Conservation (phyloP, 30 jellyfish, hydroid and myxozoan genomes). For the Aurelia aurita complex sp. Pacific region DNA sequence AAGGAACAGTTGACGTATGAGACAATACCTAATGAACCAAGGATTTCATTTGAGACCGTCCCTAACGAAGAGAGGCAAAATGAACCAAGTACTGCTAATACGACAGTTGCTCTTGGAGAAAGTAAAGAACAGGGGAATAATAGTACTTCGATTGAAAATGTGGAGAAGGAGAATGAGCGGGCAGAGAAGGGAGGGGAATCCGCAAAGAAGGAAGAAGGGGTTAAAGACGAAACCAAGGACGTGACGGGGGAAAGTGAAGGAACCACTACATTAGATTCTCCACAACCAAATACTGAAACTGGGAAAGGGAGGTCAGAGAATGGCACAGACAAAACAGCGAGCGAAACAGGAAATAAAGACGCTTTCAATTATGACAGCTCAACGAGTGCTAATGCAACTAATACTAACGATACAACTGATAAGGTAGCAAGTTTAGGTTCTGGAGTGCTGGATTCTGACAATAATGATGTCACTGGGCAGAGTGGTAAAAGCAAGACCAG, state of each 20-base stretch:
- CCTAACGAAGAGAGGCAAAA: conserved; percentile 23
- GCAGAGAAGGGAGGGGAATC: not conserved
- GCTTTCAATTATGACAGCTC: not conserved
- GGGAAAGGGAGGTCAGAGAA: not conserved
- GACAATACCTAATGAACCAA: conserved; percentile 64
- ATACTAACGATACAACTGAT: no score
- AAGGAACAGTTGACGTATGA: not conserved
- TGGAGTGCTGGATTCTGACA: no score
- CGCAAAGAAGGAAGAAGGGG: conserved; percentile 8
- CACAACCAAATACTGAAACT: no score
- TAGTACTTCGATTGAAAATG: conserved; percentile 5
- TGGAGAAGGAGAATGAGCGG: not conserved
- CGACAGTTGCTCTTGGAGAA: conserved; percentile 22
- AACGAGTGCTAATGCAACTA: no score
- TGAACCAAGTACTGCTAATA: conserved; percentile 10
- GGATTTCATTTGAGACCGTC: not conserved
- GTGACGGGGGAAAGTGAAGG: no score
- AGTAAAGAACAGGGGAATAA: conserved; percentile 31
- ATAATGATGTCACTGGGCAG: not conserved
- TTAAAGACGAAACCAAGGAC: not conserved
- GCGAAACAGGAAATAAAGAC: not conserved
- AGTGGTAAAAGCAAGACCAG: not conserved
- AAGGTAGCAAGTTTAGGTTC: no score
- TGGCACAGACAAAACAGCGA: not conserved
- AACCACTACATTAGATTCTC: no score